Conservation (phyloP, 92 coral and sea anemone genomes). For the Diadumene lineata region DNA sequence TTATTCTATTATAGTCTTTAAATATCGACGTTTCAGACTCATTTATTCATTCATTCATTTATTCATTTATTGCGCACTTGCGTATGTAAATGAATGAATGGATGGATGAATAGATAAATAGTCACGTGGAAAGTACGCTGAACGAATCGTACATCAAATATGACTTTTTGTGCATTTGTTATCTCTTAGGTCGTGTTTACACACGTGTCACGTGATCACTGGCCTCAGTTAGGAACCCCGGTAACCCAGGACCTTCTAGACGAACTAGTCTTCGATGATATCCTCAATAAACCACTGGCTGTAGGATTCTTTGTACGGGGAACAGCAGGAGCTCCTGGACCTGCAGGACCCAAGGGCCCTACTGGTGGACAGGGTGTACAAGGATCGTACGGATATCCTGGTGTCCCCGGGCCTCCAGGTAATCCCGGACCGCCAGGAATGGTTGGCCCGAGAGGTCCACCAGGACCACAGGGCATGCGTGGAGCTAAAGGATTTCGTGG, state of each 20-base stretch:
- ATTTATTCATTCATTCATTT: too few relatives aligned
- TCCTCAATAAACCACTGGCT: slow-evolving; percentile 75
- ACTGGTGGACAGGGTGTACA: slow-evolving; percentile 60
- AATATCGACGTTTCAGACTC: too few relatives aligned
- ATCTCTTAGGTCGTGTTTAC: slow-evolving; percentile 33
- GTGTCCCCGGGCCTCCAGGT: slow-evolving; percentile 76
- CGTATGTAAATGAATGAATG: too few relatives aligned
- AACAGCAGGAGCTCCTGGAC: slow-evolving; percentile 81
- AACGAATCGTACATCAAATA: too few relatives aligned
- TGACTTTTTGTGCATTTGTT: not conserved
- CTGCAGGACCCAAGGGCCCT: slow-evolving; percentile 75
- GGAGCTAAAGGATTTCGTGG: slow-evolving; percentile 74
- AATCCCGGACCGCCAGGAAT: slow-evolving; percentile 65
- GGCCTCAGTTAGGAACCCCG: slow-evolving; percentile 83
- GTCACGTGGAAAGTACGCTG: too few relatives aligned
- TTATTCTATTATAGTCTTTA: too few relatives aligned
- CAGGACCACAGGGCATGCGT: slow-evolving; percentile 62
- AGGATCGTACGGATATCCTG: slow-evolving; percentile 68
- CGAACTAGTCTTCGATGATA: slow-evolving; percentile 58
- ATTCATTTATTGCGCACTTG: too few relatives aligned
- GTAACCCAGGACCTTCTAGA: slow-evolving; percentile 80
- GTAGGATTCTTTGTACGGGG: slow-evolving; percentile 89
- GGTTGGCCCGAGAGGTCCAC: slow-evolving; percentile 74
- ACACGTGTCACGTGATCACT: slow-evolving; percentile 38
- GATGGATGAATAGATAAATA: too few relatives aligned